These are phyloP conservation scores for Turnix velox DNA, from an alignment of 2,113 vertebrate genomes.

Conservation along the genomic window DNA sequence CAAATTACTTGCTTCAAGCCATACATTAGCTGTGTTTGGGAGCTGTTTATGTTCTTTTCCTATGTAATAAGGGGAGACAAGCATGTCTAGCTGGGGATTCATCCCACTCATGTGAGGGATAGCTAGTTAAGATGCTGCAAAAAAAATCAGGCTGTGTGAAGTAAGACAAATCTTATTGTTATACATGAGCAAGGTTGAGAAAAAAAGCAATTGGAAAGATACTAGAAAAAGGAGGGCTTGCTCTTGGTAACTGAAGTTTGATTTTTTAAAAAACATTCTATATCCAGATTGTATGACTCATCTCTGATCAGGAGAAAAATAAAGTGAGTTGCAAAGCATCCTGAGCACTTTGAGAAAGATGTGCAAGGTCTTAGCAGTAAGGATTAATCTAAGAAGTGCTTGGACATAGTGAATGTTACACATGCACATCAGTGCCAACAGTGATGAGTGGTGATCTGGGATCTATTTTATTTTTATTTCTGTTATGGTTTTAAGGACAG, in stretches of 20 bases:
- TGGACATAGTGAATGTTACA: not conserved
- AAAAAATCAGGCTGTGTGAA: slow-evolving; percentile 19
- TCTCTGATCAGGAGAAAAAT: not conserved
- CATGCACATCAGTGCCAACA: not conserved
- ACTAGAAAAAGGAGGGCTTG: not conserved
- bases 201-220: not conserved
- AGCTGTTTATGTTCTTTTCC: slow-evolving; percentile 2
- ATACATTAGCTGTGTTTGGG: slow-evolving; percentile 8
- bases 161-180: not conserved
- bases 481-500: not conserved
- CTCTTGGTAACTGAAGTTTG: not conserved
- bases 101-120: not conserved
- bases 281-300: slow-evolving; percentile 1
- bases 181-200: not conserved
- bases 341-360: not conserved
- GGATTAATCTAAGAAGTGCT: not conserved
- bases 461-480: not conserved
- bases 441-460: not conserved
- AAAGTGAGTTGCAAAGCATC: not conserved
- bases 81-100: not conserved
- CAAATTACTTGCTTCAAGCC: slow-evolving; percentile 19
- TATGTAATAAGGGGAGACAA: slow-evolving; percentile 1
- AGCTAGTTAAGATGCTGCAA: not conserved
- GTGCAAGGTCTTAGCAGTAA: not conserved
- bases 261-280: not conserved